Percentiles rank a stretch among this genome's conserved stretches.
Evolutionary conservation across 2,888 invertebrate species (phyloP).

Genomic region (Aporophyla nigra): DNA sequence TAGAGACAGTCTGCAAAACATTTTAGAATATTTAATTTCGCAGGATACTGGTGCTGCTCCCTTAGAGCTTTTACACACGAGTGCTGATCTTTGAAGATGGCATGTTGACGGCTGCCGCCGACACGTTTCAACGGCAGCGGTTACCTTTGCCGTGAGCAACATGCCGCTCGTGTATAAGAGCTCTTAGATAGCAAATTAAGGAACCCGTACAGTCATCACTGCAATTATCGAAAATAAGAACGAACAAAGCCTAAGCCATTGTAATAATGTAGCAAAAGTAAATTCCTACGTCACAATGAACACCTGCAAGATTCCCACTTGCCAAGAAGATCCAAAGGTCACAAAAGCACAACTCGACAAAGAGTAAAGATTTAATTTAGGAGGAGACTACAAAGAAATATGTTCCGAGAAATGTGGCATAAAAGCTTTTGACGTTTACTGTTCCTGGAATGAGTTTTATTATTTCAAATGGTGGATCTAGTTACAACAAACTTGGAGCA

Average conservation of each 20-base stretch:
- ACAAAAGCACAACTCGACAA: conserved; percentile 48
- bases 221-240: not conserved
- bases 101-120: no score
- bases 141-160: no score
- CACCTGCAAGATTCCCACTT: conserved; percentile 16
- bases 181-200: not conserved
- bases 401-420: conserved; percentile 49
- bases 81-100: no score
- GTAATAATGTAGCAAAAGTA: not conserved
- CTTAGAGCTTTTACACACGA: no score
- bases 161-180: no score
- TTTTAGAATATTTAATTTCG: no score
- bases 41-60: no score
- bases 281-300: conserved; percentile 7
- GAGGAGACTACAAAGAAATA: conserved; percentile 53
- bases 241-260: not conserved
- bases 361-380: conserved; percentile 54
- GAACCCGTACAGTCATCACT: not conserved
- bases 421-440: conserved; percentile 41
- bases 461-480: conserved; percentile 24
- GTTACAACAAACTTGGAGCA: conserved; percentile 21
- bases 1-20: no score
- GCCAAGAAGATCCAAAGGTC: conserved; percentile 20
- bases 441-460: conserved; percentile 17
- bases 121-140: no score